Evolutionary conservation across 2,113 vertebrate species (phyloP).

Genomic region (Chascanopsetta lugubris): DNA sequence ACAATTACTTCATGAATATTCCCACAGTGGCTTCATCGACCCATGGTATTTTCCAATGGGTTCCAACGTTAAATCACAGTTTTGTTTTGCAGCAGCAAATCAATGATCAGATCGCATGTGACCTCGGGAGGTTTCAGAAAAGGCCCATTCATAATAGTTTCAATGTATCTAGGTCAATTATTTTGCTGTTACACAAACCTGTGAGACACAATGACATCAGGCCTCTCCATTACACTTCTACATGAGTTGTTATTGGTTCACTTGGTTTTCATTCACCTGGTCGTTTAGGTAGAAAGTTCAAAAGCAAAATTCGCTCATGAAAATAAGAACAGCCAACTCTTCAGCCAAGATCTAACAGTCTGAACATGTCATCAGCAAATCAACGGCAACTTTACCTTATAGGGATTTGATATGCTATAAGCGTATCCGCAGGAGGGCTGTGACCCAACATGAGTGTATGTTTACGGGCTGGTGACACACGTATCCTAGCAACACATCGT

Average conservation of each 20-base stretch:
- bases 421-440: neutral
- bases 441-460: neutral
- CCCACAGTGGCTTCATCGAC: no score
- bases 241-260: neutral
- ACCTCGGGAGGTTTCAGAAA: no score
- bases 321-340: no score
- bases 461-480: conserved; percentile 1
- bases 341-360: neutral
- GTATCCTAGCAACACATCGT: neutral
- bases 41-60: no score
- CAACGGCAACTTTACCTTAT: neutral
- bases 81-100: no score
- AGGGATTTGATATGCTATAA: neutral
- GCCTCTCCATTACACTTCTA: neutral
- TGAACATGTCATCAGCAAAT: neutral
- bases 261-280: neutral
- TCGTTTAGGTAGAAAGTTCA: neutral
- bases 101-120: no score
- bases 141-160: no score
- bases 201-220: no score
- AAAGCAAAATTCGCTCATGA: neutral
- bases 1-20: no score
- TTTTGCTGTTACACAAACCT: no score
- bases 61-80: no score
- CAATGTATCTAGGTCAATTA: no score